phyloP scores from a whole-genome alignment of 2,113 vertebrate genomes.

The Lepus europaeus region DNA sequence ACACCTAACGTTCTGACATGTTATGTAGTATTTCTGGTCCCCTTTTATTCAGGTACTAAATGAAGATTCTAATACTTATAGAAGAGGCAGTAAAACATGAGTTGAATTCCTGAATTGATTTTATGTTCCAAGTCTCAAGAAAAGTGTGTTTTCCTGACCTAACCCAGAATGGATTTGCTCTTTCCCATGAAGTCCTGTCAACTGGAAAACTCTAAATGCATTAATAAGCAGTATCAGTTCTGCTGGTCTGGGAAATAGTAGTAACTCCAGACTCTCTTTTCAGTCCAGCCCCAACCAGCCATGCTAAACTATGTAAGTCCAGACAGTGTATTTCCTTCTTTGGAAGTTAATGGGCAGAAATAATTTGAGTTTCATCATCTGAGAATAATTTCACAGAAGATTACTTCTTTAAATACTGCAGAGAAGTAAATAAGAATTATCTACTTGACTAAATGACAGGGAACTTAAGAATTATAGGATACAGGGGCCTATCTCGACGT shows the following conservation, averaged over 20 bases:
- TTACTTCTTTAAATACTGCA: constrained; percentile 4
- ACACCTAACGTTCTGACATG: background rate
- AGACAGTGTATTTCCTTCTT: background rate
- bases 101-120: background rate
- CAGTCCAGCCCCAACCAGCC: background rate
- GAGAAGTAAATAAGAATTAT: background rate
- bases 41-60: background rate
- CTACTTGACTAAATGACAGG: constrained; percentile 25
- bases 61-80: background rate
- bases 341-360: background rate
- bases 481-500: background rate
- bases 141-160: background rate
- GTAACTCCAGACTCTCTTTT: background rate
- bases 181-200: background rate
- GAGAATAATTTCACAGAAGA: constrained; percentile 39
- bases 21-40: background rate
- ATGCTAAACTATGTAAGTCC: background rate
- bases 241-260: background rate
- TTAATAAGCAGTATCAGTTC: background rate
- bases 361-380: constrained; percentile 53
- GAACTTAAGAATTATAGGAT: background rate
- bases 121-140: background rate
- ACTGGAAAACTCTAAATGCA: background rate
- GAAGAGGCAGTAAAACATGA: background rate
- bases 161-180: background rate